These are phyloP conservation scores for Drosophila sechellia DNA, from an alignment of 1,140 invertebrate species.

Conservation along the genomic window DNA sequence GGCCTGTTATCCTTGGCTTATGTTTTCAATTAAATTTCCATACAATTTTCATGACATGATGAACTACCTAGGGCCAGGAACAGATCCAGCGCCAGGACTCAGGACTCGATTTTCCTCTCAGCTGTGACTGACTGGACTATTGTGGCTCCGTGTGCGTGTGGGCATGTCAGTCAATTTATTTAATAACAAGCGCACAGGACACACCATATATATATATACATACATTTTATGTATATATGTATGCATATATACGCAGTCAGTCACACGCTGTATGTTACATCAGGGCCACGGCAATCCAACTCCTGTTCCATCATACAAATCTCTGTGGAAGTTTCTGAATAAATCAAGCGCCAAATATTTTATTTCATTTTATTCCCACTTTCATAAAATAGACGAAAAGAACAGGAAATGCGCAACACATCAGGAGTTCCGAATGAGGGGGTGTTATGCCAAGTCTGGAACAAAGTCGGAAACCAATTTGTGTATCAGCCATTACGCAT, in stretches of 20 bases:
- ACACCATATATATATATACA: not conserved
- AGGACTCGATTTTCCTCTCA: conserved; percentile 31
- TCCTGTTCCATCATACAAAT: conserved; percentile 49
- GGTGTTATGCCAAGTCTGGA: no score
- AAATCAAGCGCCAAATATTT: conserved; percentile 76
- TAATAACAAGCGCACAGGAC: conserved; percentile 76
- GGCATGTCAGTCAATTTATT: conserved; percentile 79
- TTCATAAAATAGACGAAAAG: conserved; percentile 39
- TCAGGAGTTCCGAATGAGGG: no score
- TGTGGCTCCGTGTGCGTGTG: conserved; percentile 36
- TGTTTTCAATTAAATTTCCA: conserved; percentile 84
- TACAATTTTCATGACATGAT: conserved; percentile 84
- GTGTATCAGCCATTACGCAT: no score
- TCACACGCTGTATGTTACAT: conserved; percentile 34
- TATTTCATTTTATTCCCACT: conserved; percentile 68
- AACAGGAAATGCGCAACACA: not conserved
- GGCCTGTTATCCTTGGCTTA: conserved; percentile 83
- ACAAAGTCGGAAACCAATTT: no score
- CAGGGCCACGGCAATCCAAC: conserved; percentile 7
- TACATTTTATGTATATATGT: no score
- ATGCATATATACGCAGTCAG: conserved; percentile 2
- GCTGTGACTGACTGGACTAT: conserved; percentile 44
- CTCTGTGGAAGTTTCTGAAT: conserved; percentile 63
- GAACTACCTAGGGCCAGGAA: conserved; percentile 71
- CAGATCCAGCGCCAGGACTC: conserved; percentile 34